Evolutionary conservation across 2,113 vertebrate species (phyloP), one percentile per base, ranked within the genome.

Genomic region (Sisor rabdophorus): DNA sequence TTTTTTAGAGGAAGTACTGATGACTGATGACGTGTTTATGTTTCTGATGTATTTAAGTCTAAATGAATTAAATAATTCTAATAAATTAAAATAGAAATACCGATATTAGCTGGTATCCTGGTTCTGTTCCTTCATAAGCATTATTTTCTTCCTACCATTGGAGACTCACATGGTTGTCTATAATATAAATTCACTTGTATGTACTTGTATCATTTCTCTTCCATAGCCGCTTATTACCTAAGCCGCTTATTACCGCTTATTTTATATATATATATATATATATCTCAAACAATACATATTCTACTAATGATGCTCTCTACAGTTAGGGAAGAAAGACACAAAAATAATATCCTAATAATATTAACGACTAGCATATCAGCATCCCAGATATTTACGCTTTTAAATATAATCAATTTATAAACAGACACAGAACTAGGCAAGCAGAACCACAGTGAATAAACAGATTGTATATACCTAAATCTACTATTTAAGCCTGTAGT

Each of bases 401-500:
- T 2, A 65, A 24, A 65, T 16, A 17, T 16, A 65, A 47, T 22
- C 32, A 65, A 47, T 3, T 47, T 15, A 65, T 65, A 24, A n/a
- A 47, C 40, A 65, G 26, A 47, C 40, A 24, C 0, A 19, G 56
- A 32, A n/a, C 30, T 53, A 30, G 12, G 52, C 8, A 69, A 65
- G 11, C 59, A 48, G 22, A 32, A 19, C 6, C 20, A 24, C n/a
- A 71, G 22, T 19, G 40, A 69, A 69, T 71, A 40, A 75, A 76
- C 20, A 30, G 48, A 32, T 63, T 65, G 52, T 55, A 47, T 40
- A 71, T 83, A 20, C 64, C 81, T 75, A 75, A 77, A 80, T 83
- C 73, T 75, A 65, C 56, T 87, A 81, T 85, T 76, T 71, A 76
- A 77, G n/a, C 13, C 2, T 20, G n/a, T 70, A 26, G 47, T 73